Conservation (phyloP, 2,888 invertebrate genomes). For the Pantelozetes paolii region DNA sequence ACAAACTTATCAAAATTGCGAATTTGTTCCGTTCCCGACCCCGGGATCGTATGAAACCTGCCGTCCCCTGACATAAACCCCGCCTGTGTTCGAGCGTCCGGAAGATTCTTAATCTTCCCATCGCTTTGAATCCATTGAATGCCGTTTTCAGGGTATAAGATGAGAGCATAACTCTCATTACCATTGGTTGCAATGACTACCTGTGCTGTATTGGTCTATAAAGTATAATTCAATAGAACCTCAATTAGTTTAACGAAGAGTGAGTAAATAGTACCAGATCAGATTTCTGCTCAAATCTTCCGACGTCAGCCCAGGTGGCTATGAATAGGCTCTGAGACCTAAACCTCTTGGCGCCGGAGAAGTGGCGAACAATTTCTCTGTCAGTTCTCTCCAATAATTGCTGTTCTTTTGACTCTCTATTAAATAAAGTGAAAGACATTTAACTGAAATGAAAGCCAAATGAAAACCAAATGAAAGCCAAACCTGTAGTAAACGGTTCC, state of each 20-base stretch:
- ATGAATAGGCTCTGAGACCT: slow-evolving; percentile 73
- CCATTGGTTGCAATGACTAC: slow-evolving; percentile 69
- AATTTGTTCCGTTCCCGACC: slow-evolving; percentile 87
- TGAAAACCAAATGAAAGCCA: neutral
- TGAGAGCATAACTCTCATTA: slow-evolving; percentile 73
- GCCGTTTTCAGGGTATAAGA: slow-evolving; percentile 79
- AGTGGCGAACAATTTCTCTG: slow-evolving; percentile 67
- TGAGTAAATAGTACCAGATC: too few relatives aligned
- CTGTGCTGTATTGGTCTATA: slow-evolving; percentile 79
- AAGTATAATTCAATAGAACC: too few relatives aligned
- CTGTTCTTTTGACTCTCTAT: slow-evolving; percentile 34
- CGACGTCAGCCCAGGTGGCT: slow-evolving; percentile 85
- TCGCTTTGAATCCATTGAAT: slow-evolving; percentile 88
- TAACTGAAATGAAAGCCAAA: neutral
- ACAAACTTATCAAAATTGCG: slow-evolving; percentile 70
- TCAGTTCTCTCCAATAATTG: slow-evolving; percentile 58
- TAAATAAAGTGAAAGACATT: neutral
- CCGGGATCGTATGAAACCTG: slow-evolving; percentile 67
- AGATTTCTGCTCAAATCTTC: slow-evolving; percentile 61
- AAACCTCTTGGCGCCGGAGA: slow-evolving; percentile 68
- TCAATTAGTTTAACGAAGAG: too few relatives aligned
- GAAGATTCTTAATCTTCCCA: slow-evolving; percentile 66
- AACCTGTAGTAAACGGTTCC: slow-evolving; percentile 62
- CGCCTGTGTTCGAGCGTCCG: slow-evolving; percentile 87
- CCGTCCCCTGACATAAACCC: slow-evolving; percentile 84